Evolutionary conservation across 2,797 vertebrate species (phyloP), one percentile per base, ranked within the genome.

Genomic region (Chaetodon trifasciatus): DNA sequence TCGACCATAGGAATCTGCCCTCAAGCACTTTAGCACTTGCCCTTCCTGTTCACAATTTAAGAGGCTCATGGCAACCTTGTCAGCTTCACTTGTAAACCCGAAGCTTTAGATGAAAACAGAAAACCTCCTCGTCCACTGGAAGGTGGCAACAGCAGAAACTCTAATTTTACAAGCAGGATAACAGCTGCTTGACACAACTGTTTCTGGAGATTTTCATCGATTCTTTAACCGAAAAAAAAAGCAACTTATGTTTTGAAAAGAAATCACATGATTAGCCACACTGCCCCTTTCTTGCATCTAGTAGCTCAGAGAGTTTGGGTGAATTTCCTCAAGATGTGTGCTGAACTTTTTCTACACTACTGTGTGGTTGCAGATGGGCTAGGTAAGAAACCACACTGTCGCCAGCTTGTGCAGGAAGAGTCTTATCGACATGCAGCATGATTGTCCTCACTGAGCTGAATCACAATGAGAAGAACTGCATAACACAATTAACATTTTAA

Each of bases 41-140:
- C 86, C 84, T 89, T 86, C 82, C 85, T 89, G 84, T 85, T 89
- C 72, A 76, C 84, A 86, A 83, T 86, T 86, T 60, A 83, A 85
- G 66, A 78, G 79, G 81, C 82, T 83, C 70, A 70, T 83, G 78
- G 74, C 78, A 86, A 77, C 86, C 60, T 44, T 86, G 86, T 83
- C 83, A 86, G 37, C 49, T 81, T 81, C 53, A 65, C 70, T 80
- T 74, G 70, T 53, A 83, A 81, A 85, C 50, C 62, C 47, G 50
- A 49, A 79, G 79, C 85, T 81, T 76, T 57, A 62, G 70, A 86
- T 85, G 55, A 76, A 88, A 91, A 79, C 63, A 83, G 79, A 84
- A 84, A 83, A 78, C 28, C 47, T 69, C 35, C 16, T 39, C 42
- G 79, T 74, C 53, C 58, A 56, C 72, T 67, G 39, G 52, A 63